phyloP scores from a whole-genome alignment of 2,888 invertebrate species.

The Philereme transversata region DNA sequence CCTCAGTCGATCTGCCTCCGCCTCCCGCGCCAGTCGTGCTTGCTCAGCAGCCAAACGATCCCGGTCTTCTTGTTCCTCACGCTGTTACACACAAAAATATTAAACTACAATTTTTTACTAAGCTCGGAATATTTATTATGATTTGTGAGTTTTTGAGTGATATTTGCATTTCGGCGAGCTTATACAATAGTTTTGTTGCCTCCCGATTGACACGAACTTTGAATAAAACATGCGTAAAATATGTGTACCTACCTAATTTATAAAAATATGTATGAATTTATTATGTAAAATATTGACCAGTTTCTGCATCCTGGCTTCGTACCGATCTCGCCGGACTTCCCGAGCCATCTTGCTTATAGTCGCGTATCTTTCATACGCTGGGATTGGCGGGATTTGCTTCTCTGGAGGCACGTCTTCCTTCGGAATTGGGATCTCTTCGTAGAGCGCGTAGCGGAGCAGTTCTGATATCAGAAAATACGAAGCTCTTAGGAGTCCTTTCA shows the following conservation, averaged over 20 bases:
- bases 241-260: too few relatives aligned
- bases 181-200: too few relatives aligned
- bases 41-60: constrained; percentile 66
- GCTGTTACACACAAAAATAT: constrained; percentile 36
- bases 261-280: too few relatives aligned
- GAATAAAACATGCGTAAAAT: too few relatives aligned
- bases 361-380: constrained; percentile 73
- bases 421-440: constrained; percentile 71
- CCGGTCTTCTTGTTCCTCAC: constrained; percentile 65
- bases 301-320: constrained; percentile 63
- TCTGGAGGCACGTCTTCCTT: constrained; percentile 73
- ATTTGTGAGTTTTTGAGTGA: too few relatives aligned
- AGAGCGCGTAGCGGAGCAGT: constrained; percentile 63
- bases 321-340: constrained; percentile 68
- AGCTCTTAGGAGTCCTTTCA: neutral
- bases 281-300: constrained; percentile 44
- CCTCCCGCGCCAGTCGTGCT: constrained; percentile 64
- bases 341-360: constrained; percentile 67
- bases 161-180: too few relatives aligned
- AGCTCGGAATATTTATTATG: too few relatives aligned
- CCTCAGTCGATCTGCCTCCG: constrained; percentile 59
- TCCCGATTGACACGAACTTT: too few relatives aligned
- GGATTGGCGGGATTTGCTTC: constrained; percentile 68
- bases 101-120: too few relatives aligned
- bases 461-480: constrained; percentile 42